Evolutionary conservation across 2,888 invertebrate genomes (phyloP), one percentile per base, ranked within the genome.

Genomic region (Temnothorax rugatulus): DNA sequence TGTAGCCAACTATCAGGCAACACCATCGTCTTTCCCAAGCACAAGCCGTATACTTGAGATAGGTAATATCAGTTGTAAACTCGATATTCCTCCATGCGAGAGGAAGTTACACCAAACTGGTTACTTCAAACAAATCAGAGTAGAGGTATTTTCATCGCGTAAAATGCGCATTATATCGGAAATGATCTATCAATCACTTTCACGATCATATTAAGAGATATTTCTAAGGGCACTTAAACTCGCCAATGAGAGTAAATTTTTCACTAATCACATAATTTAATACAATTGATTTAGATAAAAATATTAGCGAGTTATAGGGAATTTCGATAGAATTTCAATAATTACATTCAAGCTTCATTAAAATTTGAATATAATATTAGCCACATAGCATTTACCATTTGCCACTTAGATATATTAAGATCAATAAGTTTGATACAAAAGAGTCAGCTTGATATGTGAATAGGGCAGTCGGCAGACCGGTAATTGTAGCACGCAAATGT

Each of bases 51-150:
- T 64, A 34, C 75, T 75, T 64, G 34, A 34, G 47, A 47, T 64
- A 61, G 63, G n/a, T 61, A 64, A 63, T 47, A 75, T 75, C 64
- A 29, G 64, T 64, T 75, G 47, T 75, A 75, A 75, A 75, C 47
- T 63, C 64, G 29, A 63, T 74, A 59, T 57, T 41, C 38, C 41
- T 44, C 21, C 44, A 71, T 52, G 29, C 29, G n/a, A 63, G 63
- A 61, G 74, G 63, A 74, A 74, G 63, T 74, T 61, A 15, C 44
- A 41, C 15, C 29, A 44, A 29, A 74, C 15, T 29, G 74, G 44
- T 74, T 63, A 74, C 29, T 74, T 74, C 44, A 29, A 44, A 63
- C 63, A 63, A 74, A 74, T 63, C 63, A 44, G 4, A 61, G 29
- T 29, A 25, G 63, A 44, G 61, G 21, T 38, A 50, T 38, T 38